phyloP scores from a whole-genome alignment of 2,888 invertebrate species.

The Rosalia funebris region DNA sequence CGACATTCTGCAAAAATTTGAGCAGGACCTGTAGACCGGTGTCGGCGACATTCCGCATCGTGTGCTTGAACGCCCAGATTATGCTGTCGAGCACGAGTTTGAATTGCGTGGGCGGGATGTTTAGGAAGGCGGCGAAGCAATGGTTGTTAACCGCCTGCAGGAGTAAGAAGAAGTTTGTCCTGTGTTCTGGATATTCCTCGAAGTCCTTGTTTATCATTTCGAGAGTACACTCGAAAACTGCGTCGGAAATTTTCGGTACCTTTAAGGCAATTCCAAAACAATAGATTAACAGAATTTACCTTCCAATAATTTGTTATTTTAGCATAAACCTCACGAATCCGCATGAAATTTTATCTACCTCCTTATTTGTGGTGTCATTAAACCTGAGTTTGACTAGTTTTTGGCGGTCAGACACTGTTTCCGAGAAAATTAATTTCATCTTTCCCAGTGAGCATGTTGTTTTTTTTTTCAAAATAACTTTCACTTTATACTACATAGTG shows the following conservation, averaged over 20 bases:
- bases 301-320: no score
- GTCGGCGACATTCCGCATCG: constrained; percentile 99
- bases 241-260: constrained; percentile 95
- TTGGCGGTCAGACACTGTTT: no score
- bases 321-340: no score
- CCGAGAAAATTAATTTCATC: no score
- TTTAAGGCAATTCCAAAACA: constrained; percentile 39
- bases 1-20: constrained; percentile 87
- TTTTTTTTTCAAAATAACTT: no score
- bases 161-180: constrained; percentile 96
- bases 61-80: constrained; percentile 99
- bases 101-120: constrained; percentile 97
- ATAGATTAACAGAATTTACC: no score
- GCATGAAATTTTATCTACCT: no score
- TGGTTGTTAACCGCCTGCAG: constrained; percentile 92
- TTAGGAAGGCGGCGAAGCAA: constrained; percentile 96
- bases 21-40: constrained; percentile 71
- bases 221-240: constrained; percentile 98
- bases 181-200: constrained; percentile 98
- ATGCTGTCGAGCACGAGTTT: constrained; percentile 98
- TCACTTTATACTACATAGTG: no score
- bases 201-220: constrained; percentile 99
- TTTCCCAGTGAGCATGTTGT: no score
- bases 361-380: no score
- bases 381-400: no score